phyloP scores from a whole-genome alignment of 2,888 invertebrate species.

The Zele albiditarsus region DNA sequence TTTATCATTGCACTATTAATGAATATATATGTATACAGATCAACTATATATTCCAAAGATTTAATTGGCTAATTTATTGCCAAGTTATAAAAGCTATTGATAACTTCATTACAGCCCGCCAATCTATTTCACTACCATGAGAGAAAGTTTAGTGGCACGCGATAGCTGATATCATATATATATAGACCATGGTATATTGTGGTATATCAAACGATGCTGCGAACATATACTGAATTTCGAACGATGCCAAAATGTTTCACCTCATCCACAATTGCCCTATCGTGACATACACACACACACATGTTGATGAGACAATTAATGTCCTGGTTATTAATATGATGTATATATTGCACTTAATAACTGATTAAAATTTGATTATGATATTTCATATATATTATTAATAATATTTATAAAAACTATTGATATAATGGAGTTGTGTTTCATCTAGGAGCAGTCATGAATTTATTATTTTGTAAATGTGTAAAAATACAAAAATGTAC shows the following conservation, averaged over 20 bases:
- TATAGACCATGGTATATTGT: neutral
- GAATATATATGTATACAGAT: neutral
- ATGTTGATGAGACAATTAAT: neutral
- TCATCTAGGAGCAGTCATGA: no score
- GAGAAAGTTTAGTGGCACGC: slow-evolving; percentile 34
- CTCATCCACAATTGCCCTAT: neutral
- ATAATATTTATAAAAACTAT: no score
- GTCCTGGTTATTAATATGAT: neutral
- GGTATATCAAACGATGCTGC: neutral
- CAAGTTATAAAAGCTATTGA: slow-evolving; percentile 30
- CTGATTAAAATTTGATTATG: no score
- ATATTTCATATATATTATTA: no score
- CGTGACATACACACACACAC: neutral
- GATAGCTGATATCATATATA: neutral
- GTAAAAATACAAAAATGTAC: no score
- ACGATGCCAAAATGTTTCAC: neutral
- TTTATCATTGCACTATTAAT: neutral
- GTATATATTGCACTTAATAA: neutral
- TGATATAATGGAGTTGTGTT: no score
- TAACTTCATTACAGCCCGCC: slow-evolving; percentile 38
- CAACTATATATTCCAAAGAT: neutral
- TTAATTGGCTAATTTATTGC: neutral
- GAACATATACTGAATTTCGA: neutral
- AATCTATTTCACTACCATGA: slow-evolving; percentile 28
- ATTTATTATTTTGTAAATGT: no score